Percentiles rank a stretch among this genome's conserved stretches.
phyloP scores from a whole-genome alignment of 2,888 invertebrate genomes.

The Apotomis capreana region DNA sequence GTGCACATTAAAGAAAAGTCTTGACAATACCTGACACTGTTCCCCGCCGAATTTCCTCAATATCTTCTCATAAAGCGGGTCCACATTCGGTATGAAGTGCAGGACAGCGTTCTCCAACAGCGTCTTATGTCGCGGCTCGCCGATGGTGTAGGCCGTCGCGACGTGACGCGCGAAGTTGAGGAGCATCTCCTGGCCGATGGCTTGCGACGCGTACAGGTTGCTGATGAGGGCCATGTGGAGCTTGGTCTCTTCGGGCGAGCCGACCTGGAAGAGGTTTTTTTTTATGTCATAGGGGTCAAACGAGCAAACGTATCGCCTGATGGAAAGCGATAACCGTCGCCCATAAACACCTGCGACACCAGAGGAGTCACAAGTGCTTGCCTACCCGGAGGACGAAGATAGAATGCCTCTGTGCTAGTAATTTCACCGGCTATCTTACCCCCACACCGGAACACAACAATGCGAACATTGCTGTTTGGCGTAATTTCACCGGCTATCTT shows the following conservation, averaged over 20 bases:
- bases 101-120: conserved; percentile 89
- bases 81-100: conserved; percentile 89
- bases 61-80: conserved; percentile 64
- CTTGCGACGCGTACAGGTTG: conserved; percentile 91
- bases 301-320: no score
- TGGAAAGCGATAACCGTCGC: no score
- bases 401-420: no score
- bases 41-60: conserved; percentile 62
- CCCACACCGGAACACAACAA: no score
- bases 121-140: conserved; percentile 85
- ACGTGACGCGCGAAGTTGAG: conserved; percentile 93
- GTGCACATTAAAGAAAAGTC: no score
- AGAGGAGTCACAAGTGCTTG: no score
- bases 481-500: no score
- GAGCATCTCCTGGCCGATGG: conserved; percentile 92
- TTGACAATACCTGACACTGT: conserved; percentile 53
- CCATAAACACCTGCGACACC: no score
- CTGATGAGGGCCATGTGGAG: conserved; percentile 93
- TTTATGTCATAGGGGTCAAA: no score
- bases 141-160: conserved; percentile 86
- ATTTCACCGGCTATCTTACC: no score
- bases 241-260: conserved; percentile 90
- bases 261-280: conserved; percentile 84
- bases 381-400: no score
- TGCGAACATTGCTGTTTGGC: no score